A percentile compares a stretch with the other conserved stretches of the same genome.
Evolutionary conservation across 53 echinoderm and acorn worm genomes (phyloP).

Genomic region (Stichopus horrens): DNA sequence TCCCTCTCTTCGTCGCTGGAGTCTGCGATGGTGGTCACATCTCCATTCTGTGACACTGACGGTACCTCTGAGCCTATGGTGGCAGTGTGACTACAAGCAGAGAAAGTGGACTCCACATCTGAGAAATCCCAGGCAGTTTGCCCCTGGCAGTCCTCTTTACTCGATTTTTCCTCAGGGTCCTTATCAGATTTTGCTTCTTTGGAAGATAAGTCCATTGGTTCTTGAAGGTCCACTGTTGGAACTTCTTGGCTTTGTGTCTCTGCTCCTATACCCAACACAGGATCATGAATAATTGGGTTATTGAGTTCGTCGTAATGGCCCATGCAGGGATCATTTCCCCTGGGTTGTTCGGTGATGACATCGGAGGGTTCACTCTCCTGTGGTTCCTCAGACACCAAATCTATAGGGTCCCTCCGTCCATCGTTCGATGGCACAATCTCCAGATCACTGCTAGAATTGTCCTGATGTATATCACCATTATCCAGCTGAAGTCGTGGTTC

Average conservation of each 20-base stretch:
- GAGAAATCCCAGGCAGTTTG: slow-evolving; percentile 44
- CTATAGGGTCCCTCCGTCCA: not conserved
- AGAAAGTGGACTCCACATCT: slow-evolving; percentile 44
- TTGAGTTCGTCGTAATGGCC: slow-evolving; percentile 30
- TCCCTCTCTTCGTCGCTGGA: slow-evolving; percentile 44
- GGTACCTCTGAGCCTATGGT: slow-evolving; percentile 45
- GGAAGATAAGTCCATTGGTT: slow-evolving; percentile 48
- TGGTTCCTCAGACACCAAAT: not conserved
- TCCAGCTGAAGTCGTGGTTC: slow-evolving; percentile 16
- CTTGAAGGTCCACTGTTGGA: slow-evolving; percentile 38
- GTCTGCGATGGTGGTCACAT: slow-evolving; percentile 44
- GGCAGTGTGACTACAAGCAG: slow-evolving; percentile 42
- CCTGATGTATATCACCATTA: slow-evolving; percentile 2
- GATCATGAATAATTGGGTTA: slow-evolving; percentile 44
- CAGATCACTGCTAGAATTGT: not conserved
- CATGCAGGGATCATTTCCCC: slow-evolving; percentile 10
- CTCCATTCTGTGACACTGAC: slow-evolving; percentile 37
- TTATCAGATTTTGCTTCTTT: slow-evolving; percentile 48
- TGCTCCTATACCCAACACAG: slow-evolving; percentile 30
- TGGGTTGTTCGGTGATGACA: not conserved
- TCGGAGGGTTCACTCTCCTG: slow-evolving; percentile 8
- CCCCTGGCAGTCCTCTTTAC: slow-evolving; percentile 39
- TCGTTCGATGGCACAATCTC: slow-evolving; percentile 3
- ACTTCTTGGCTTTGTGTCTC: slow-evolving; percentile 36
- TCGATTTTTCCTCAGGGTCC: slow-evolving; percentile 26